Evolutionary conservation across 2,888 invertebrate species (phyloP), one percentile per base, ranked within the genome.

Genomic region (Blera fallax): DNA sequence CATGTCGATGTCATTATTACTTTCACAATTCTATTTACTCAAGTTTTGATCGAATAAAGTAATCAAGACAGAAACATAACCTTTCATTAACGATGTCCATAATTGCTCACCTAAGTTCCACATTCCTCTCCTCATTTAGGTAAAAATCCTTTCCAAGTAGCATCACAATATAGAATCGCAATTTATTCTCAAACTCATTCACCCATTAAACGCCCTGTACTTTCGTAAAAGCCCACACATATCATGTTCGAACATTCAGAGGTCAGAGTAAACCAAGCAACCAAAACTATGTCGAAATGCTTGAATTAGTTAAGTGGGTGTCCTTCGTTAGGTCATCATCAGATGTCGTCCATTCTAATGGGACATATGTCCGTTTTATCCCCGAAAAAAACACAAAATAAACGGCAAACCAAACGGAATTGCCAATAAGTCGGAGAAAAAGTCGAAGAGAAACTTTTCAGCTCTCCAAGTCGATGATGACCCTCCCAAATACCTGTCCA

Each of bases 321-420:
- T 58, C 70, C 64, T 74, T 34, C 56, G 64, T 84, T 60, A 70
- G 80, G 80, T 79, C 80, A 76, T 84, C 80, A 60, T 84, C 70
- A 54, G 64, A 80, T 65, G 84, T 70, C 80, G 70, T 80, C 69
- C 58, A 58, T 80, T 64, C 80, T 74, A 74, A 74, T 65, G 43
- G 67, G 21, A 64, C 48, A 82, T 27, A 67, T 70, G 69, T 76
- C 37, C 45, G 43, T 24, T 48, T 43, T 24, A 65, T 64, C 27
- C 40, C 14, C 4, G 10, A 11, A 52, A 50, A 5, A 21, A 27
- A 14, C 11, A 18, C 11, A 64, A 14, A 32, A 14, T 1, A 29
- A 24, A 40, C n/a, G 24, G 45, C 16, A 58, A 73, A 52, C n/a
- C 34, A 27, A 18, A 48, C 48, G 54, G 50, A 58, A 76, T 60